These are phyloP conservation scores for Sclerodermus sp. DNA, from an alignment of 2,888 invertebrate species.

Conservation along the genomic window DNA sequence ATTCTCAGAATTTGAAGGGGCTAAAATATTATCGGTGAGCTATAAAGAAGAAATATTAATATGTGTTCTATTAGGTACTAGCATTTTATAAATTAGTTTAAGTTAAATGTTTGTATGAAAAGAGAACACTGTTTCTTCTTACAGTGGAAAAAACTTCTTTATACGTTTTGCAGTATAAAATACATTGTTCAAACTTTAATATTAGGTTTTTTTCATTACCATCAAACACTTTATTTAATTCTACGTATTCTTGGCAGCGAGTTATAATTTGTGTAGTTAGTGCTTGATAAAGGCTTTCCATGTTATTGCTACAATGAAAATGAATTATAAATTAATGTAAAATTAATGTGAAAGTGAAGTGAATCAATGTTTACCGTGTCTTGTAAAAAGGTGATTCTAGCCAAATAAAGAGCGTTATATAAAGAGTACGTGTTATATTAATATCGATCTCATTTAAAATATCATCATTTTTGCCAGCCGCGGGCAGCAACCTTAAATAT, in stretches of 20 bases:
- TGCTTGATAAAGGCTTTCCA: constrained; percentile 55
- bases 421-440: constrained; percentile 58
- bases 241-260: constrained; percentile 57
- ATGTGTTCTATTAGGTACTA: constrained; percentile 1
- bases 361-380: constrained; percentile 40
- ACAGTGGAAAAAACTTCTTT: constrained; percentile 56
- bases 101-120: not conserved
- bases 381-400: constrained; percentile 62
- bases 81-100: not conserved
- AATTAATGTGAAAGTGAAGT: not conserved
- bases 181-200: constrained; percentile 56
- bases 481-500: constrained; percentile 59
- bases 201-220: constrained; percentile 59
- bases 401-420: constrained; percentile 61
- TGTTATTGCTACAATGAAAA: constrained; percentile 35
- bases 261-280: constrained; percentile 62
- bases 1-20: not conserved
- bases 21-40: constrained; percentile 19
- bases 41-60: constrained; percentile 15
- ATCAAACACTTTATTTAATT: constrained; percentile 59
- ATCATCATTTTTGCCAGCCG: constrained; percentile 58
- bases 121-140: constrained; percentile 5
- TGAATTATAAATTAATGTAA: not conserved
- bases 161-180: constrained; percentile 60
- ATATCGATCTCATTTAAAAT: constrained; percentile 57